Evolutionary conservation across 2,113 vertebrate genomes (phyloP), one percentile per base, ranked within the genome.

Genomic region (Prinia subflava): DNA sequence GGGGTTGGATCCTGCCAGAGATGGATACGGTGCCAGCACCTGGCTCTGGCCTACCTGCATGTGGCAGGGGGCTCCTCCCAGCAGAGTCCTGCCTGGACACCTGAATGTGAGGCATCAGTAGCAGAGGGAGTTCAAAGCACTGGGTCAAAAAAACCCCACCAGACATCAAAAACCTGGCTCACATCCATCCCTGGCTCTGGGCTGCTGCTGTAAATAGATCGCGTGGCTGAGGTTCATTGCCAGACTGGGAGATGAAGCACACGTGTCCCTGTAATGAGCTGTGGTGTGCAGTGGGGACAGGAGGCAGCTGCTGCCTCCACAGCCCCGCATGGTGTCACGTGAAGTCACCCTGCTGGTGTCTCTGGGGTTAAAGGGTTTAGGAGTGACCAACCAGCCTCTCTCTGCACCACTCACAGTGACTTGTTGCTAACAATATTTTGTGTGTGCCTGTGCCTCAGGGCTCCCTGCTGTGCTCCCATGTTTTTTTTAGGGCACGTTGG

Each of bases 141-240:
- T 42, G 52, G 78, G 64, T 42, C 10, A 4, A 46, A 65, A 41
- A 62, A 50, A 4, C 6, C 37, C 6, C n/a, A 77, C 25, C 46
- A 50, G 75, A 30, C 31, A 7, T 92, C 44, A 76, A 57, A 78
- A 87, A 57, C 28, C 53, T 95, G 90, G 63, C 74, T 77, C 8
- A 18, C 55, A 91, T 60, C 77, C 78, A 23, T 62, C 30, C 31
- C 65, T 95, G 84, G 60, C 87, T 92, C 86, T 83, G 65, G 12
- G 53, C 64, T 91, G 81, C 84, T 93, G 85, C 87, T 67, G 70
- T 91, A 87, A 90, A 57, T 87, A 89, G 96, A 62, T 90, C 2
- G 1, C 2, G 2, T 15, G 30, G 77, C 82, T 3, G 27, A 85
- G 81, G 83, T 95, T 95, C 62, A 15, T 78, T 95, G 93, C 82